These are phyloP conservation scores for Tachina lurida DNA, from an alignment of 2,888 invertebrate genomes.

Conservation along the genomic window DNA sequence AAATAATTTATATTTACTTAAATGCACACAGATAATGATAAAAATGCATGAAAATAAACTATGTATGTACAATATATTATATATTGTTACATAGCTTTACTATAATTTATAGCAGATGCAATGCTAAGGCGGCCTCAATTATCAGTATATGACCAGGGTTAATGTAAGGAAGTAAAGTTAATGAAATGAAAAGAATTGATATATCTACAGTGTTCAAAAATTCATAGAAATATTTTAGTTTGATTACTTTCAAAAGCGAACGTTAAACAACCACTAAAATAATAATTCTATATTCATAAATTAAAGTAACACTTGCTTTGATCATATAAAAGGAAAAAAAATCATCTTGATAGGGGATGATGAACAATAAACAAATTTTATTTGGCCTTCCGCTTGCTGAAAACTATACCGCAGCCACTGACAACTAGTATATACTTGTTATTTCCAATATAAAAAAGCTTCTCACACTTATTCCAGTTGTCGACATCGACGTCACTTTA, in stretches of 20 bases:
- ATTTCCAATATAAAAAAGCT: no score
- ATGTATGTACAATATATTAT: conserved; percentile 7
- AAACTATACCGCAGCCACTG: no score
- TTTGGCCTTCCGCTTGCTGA: no score
- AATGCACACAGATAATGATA: conserved; percentile 54
- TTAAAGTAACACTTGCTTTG: no score
- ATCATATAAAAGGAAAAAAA: no score
- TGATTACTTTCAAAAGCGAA: background rate
- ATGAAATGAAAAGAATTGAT: conserved; percentile 10
- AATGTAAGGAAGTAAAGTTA: conserved; percentile 38
- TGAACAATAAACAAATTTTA: no score
- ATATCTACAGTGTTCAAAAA: background rate
- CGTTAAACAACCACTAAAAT: background rate
- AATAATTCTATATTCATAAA: background rate
- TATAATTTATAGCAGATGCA: conserved; percentile 16
- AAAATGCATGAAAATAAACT: conserved; percentile 22
- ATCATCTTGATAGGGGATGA: no score
- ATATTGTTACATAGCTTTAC: background rate
- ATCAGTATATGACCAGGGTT: conserved; percentile 26
- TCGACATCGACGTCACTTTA: no score
- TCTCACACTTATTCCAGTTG: no score
- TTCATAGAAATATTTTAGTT: background rate
- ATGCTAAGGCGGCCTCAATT: conserved; percentile 31
- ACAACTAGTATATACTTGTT: no score
- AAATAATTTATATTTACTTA: conserved; percentile 55